phyloP scores from a whole-genome alignment of 2,888 invertebrate genomes.

The Alitta virens region DNA sequence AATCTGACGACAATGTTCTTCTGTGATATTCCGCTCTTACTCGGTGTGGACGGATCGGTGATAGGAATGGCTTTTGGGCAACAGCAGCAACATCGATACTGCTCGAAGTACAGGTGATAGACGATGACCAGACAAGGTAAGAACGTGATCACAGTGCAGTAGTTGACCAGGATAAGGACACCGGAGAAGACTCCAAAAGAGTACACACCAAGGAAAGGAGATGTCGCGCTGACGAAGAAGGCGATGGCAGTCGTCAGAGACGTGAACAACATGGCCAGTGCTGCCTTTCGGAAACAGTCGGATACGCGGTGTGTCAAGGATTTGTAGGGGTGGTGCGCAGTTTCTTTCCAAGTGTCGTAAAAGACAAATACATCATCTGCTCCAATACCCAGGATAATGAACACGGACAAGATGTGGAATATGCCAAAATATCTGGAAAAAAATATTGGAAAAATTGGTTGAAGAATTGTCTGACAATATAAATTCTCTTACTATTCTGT shows the following conservation, averaged over 20 bases:
- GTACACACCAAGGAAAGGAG: constrained; percentile 41
- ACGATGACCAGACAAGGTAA: constrained; percentile 43
- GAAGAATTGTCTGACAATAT: too few species aligned
- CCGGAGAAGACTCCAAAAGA: constrained; percentile 48
- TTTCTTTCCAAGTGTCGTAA: constrained; percentile 47
- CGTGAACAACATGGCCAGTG: constrained; percentile 47
- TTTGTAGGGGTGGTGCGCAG: constrained; percentile 31
- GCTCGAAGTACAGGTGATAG: constrained; percentile 31
- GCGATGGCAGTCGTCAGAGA: constrained; percentile 49
- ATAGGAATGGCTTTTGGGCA: neutral
- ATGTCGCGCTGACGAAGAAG: constrained; percentile 44
- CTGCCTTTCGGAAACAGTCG: constrained; percentile 43
- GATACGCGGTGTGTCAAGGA: constrained; percentile 39
- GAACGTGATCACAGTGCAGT: constrained; percentile 49
- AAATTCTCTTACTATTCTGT: too few species aligned
- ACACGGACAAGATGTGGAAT: constrained; percentile 49
- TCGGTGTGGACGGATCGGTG: neutral
- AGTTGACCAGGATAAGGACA: constrained; percentile 45
- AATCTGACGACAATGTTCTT: constrained; percentile 21
- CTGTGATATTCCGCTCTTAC: neutral
- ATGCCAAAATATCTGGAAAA: constrained; percentile 40
- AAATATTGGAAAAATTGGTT: neutral
- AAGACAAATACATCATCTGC: constrained; percentile 53
- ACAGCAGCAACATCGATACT: constrained; percentile 29
- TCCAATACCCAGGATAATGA: constrained; percentile 53